A percentile compares a stretch with the other conserved stretches of the same genome.
These are phyloP conservation scores for Gracilinanus agilis DNA, from an alignment of 2,113 vertebrate genomes.

Conservation along the genomic window DNA sequence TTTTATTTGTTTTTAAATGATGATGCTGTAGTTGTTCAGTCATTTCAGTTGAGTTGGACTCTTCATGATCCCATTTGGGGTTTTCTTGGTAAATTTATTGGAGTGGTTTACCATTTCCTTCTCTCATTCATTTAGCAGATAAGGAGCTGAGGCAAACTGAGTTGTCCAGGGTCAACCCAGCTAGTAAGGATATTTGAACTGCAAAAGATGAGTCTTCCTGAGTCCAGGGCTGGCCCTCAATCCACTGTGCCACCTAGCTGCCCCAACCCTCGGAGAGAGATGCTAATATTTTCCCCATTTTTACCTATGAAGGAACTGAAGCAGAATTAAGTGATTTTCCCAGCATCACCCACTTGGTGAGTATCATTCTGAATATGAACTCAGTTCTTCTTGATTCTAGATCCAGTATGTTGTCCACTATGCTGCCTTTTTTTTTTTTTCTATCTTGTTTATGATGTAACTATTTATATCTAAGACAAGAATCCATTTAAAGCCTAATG, in stretches of 20 bases:
- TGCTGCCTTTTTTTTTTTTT: neutral
- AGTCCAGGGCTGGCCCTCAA: neutral
- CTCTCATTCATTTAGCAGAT: neutral
- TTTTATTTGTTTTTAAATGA: too few species aligned
- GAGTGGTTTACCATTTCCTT: neutral
- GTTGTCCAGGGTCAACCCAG: neutral
- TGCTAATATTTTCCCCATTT: neutral
- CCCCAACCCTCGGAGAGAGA: neutral
- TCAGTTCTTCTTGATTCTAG: neutral
- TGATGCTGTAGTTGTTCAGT: neutral
- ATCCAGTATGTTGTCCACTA: neutral
- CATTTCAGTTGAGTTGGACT: neutral
- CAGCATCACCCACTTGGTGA: neutral
- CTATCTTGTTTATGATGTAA: neutral
- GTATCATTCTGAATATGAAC: neutral
- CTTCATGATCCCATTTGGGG: neutral
- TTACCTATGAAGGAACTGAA: neutral
- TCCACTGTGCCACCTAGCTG: neutral
- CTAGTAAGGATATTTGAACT: neutral
- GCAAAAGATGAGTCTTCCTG: neutral
- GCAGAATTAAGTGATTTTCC: neutral
- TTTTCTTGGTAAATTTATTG: neutral
- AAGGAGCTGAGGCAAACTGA: neutral
- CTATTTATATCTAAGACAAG: neutral
- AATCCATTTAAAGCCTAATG: neutral